Conservation (phyloP, 2,797 vertebrate species). For the Thunnus albacares region DNA sequence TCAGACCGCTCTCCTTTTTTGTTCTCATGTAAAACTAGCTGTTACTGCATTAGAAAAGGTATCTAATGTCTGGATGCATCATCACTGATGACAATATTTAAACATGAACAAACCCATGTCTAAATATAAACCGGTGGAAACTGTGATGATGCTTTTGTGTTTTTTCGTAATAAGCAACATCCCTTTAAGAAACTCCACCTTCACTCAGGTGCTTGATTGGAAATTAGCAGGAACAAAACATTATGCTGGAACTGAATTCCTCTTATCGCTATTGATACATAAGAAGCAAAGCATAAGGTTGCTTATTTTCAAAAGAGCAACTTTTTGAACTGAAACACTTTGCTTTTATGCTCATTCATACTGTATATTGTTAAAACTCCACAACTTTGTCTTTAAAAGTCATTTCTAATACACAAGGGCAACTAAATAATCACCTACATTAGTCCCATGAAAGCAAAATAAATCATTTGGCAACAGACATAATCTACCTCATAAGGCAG, state of each 20-base stretch:
- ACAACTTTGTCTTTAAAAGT: conserved; percentile 18
- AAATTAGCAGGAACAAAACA: conserved; percentile 36
- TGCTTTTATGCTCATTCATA: conserved; percentile 18
- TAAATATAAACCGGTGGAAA: conserved; percentile 41
- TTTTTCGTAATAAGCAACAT: conserved; percentile 37
- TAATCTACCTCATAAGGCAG: conserved; percentile 59
- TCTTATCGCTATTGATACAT: background rate
- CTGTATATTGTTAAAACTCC: conserved; percentile 2
- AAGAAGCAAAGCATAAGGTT: conserved; percentile 13
- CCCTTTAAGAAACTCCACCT: conserved; percentile 7
- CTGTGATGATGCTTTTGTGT: conserved; percentile 9
- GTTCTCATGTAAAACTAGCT: conserved; percentile 35
- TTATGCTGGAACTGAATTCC: conserved; percentile 5
- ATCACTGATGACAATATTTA: conserved; percentile 53
- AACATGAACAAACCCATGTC: conserved; percentile 49
- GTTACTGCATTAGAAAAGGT: conserved; percentile 74
- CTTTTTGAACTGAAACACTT: background rate
- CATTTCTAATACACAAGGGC: conserved; percentile 27
- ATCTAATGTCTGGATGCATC: conserved; percentile 57
- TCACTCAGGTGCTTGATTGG: conserved; percentile 2
- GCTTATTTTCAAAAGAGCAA: conserved; percentile 14
- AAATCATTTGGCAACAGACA: conserved; percentile 78
- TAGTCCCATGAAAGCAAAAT: conserved; percentile 54
- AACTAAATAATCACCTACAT: conserved; percentile 29
- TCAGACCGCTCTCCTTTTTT: background rate